Evolutionary conservation across 2,797 vertebrate species (phyloP), one percentile per base, ranked within the genome.

Genomic region (Ambastaia sidthimunki): DNA sequence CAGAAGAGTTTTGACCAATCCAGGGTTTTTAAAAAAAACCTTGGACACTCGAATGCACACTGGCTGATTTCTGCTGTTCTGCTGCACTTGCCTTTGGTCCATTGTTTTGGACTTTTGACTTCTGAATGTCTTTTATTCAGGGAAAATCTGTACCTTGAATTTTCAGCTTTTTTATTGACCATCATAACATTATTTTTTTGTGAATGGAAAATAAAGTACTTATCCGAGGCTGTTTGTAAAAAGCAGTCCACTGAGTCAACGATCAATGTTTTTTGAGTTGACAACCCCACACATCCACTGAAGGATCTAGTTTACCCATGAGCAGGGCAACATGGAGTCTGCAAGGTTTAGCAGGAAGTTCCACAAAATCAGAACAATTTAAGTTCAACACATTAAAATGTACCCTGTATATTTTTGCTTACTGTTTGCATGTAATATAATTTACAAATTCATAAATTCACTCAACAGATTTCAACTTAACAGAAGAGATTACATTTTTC

Each of bases 1-100:
- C 95, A 82, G 94, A 96, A 89, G 95, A 96, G 86, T 96, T 95
- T 93, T 96, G 74, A 85, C 7, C 79, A 31, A 59, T 67, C n/a
- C 50, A 23, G 55, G 62, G 50, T 62, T 63, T 50, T 19, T 16
- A n/a, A 47, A 52, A 19, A 57, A 41, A 18, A 63, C n/a, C 1
- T 65, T 78, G 77, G 65, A 77, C 67, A 66, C 77, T 65, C 13
- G 59, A 41, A 55, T 78, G 59, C 55, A 47, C 21, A 52, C 69
- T 59, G 50, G 19, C 62, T 48, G 18, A 70, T 66, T 66, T 18
- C 41, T 41, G 70, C 34, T 74, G 25, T 54, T 44, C 66, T 69
- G 4, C 19, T 65, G 77, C 34, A 55, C 57, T 67, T 57, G 60
- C 66, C 62, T 73, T 75, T 65, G 55, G 70, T 25, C 47, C 76